Evolutionary conservation across 2,113 vertebrate genomes (phyloP).

Genomic region (Bubo bubo): DNA sequence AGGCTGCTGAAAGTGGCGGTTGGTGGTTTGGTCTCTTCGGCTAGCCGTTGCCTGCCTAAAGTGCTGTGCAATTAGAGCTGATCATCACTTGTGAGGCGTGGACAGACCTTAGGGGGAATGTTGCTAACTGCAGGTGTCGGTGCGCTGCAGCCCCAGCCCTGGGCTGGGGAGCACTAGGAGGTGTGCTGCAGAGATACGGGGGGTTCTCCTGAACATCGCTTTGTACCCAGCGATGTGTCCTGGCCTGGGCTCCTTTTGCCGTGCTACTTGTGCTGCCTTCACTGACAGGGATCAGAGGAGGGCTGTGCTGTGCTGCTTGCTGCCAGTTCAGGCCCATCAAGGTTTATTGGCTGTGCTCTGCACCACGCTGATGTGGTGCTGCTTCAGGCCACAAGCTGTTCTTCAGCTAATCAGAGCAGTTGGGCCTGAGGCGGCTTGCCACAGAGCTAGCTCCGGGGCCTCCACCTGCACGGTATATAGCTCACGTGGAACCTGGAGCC

Average conservation of each 20-base stretch:
- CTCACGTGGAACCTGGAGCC: not conserved
- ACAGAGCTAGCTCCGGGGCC: rapidly evolving
- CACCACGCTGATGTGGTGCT: not conserved
- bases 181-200: not conserved
- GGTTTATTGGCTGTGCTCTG: not conserved
- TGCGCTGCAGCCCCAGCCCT: not conserved
- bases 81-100: not conserved
- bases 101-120: not conserved
- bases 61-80: not conserved
- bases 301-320: not conserved
- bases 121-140: not conserved
- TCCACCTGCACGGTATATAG: not conserved
- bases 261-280: not conserved
- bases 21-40: not conserved
- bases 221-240: not conserved
- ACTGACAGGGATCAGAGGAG: not conserved
- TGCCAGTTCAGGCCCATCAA: not conserved
- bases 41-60: not conserved
- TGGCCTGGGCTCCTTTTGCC: not conserved
- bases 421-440: not conserved
- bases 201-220: not conserved
- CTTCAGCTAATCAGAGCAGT: not conserved
- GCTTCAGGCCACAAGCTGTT: not conserved
- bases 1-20: not conserved
- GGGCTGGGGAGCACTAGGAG: not conserved